Evolutionary conservation across 2,113 vertebrate species (phyloP).

Genomic region (Speoplatyrhinus poulsoni): DNA sequence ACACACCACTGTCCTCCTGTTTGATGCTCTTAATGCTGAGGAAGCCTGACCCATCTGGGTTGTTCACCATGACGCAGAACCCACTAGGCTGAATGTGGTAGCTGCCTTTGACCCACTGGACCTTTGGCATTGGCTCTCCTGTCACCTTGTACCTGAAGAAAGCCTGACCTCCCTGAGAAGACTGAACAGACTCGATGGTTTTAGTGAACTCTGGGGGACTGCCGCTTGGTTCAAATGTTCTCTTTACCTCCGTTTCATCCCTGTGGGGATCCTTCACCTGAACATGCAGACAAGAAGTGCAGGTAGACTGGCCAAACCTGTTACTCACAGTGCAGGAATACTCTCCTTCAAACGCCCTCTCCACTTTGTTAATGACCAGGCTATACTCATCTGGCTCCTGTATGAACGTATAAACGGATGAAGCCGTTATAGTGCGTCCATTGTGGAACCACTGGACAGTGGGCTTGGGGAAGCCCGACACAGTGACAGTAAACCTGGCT

Average conservation of each 20-base stretch:
- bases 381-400: conserved; percentile 81
- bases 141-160: conserved; percentile 78
- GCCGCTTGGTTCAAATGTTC: conserved; percentile 21
- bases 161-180: conserved; percentile 71
- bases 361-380: conserved; percentile 78
- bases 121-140: conserved; percentile 77
- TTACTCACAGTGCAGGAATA: conserved; percentile 84
- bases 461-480: conserved; percentile 80
- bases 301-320: conserved; percentile 72
- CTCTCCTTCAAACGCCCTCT: conserved; percentile 80
- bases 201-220: conserved; percentile 77
- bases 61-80: conserved; percentile 66
- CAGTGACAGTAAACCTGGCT: conserved; percentile 79
- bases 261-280: conserved; percentile 52
- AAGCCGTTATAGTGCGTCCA: conserved; percentile 64
- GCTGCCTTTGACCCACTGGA: conserved; percentile 82
- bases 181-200: conserved; percentile 68
- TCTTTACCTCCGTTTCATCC: conserved; percentile 16
- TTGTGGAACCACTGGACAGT: conserved; percentile 86
- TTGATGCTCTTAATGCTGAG: conserved; percentile 74
- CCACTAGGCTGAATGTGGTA: conserved; percentile 66
- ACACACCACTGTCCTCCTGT: conserved; percentile 78
- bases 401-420: conserved; percentile 73
- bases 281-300: conserved; percentile 80
- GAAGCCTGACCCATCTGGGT: conserved; percentile 80